Evolutionary conservation across 2,797 vertebrate genomes (phyloP), one percentile per base, ranked within the genome.

Genomic region (Jordanella pulchra): DNA sequence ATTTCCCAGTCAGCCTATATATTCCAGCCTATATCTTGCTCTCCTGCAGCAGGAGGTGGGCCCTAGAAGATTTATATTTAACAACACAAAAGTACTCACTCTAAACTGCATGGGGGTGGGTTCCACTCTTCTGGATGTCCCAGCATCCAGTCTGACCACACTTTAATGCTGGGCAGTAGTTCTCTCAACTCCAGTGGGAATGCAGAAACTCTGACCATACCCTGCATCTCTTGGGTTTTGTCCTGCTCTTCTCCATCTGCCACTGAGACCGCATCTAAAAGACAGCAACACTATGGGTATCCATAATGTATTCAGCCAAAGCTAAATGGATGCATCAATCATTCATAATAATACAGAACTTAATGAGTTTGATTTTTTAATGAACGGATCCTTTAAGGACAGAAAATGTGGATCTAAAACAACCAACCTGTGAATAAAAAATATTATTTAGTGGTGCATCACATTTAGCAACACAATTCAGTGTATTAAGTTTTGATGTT

Each of bases 121-220:
- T 99, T 99, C 98, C 98, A 99, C 84, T 96, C 96, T 61, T 97
- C 96, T 0, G 97, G 96, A 81, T 99, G 96, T 56, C 97, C 97
- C 28, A 99, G 94, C 98, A 99, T 99, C 98, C 98, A 99, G 87
- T 99, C 98, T 0, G 98, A 99, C 98, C 98, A 99, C 65, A 99
- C 96, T 89, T 99, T 99, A 85, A 99, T 95, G 65, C 96, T 97
- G 78, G 98, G 97, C 27, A 99, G 95, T 17, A 99, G 94, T 79
- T 99, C 97, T 85, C 94, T 96, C 50, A 99, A 93, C 87, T 97
- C 97, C 45, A 87, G 65, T 7, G 95, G 92, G 80, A 99, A 97
- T 65, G 93, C 90, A 61, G 98, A 99, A 69, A 99, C 97, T 75
- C 94, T 95, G 83, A 97, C 93, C 91, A 97, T 96, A 0, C 95